These are phyloP conservation scores for Euclidia mi DNA, from an alignment of 2,888 invertebrate genomes.

Conservation along the genomic window DNA sequence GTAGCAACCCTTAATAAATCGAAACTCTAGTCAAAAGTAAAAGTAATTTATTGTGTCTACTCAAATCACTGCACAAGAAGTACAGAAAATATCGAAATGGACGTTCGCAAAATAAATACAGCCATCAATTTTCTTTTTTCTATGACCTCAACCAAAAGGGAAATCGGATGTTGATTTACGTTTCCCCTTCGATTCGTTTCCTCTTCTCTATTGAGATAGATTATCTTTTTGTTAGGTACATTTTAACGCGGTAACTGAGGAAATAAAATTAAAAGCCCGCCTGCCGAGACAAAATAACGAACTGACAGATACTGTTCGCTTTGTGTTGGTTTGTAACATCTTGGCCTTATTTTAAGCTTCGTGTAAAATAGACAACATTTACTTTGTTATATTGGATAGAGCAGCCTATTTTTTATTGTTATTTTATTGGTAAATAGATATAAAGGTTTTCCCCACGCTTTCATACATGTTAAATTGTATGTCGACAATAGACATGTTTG, in stretches of 20 bases:
- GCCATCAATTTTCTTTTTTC: conserved; percentile 20
- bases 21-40: no score
- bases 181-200: conserved; percentile 34
- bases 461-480: no score
- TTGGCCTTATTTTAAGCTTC: conserved; percentile 7
- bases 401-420: no score
- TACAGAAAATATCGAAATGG: neutral
- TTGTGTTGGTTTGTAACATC: conserved; percentile 19
- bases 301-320: conserved; percentile 13
- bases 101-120: neutral
- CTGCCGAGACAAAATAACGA: conserved; percentile 5
- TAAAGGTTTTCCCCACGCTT: no score
- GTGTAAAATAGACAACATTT: neutral
- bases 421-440: no score
- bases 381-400: neutral
- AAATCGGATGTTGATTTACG: conserved; percentile 48
- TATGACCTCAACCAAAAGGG: conserved; percentile 20
- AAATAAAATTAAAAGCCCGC: conserved; percentile 34
- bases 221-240: conserved; percentile 25
- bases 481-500: no score
- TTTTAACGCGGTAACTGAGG: conserved; percentile 6
- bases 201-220: conserved; percentile 43
- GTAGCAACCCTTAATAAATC: no score
- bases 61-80: neutral
- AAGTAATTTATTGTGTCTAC: no score